Evolutionary conservation across 2,113 vertebrate species (phyloP).

Genomic region (Butorides virescens): DNA sequence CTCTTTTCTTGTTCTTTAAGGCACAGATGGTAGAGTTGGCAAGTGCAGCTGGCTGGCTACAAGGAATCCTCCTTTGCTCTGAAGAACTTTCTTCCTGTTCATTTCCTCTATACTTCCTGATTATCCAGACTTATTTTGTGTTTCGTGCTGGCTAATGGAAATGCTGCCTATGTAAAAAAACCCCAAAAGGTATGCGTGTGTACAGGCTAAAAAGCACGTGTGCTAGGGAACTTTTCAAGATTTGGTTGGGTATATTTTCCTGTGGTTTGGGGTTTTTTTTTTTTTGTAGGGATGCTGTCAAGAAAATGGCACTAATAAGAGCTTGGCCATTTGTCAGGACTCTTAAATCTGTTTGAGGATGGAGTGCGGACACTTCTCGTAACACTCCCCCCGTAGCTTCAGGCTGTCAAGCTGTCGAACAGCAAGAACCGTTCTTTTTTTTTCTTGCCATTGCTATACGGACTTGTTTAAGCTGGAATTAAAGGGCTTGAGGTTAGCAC

Average conservation of each 20-base stretch:
- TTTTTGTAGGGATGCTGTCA: conserved; percentile 6
- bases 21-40: conserved; percentile 60
- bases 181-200: background rate
- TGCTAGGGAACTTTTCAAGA: background rate
- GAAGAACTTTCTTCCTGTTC: conserved; percentile 57
- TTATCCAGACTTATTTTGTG: background rate
- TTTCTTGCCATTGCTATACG: background rate
- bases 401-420: conserved; percentile 54
- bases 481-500: background rate
- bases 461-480: background rate
- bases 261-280: background rate
- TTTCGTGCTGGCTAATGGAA: background rate
- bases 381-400: conserved; percentile 29
- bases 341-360: conserved; percentile 54
- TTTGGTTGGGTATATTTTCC: background rate
- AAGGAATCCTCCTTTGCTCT: conserved; percentile 60
- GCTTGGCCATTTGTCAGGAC: conserved; percentile 49
- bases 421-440: background rate
- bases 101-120: conserved; percentile 40
- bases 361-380: conserved; percentile 34
- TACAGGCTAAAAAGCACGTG: background rate
- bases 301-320: conserved; percentile 36
- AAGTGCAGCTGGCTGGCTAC: conserved; percentile 51
- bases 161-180: background rate
- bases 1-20: conserved; percentile 36